Conservation (phyloP, 2,797 vertebrate species). For the Aeoliscus strigatus region DNA sequence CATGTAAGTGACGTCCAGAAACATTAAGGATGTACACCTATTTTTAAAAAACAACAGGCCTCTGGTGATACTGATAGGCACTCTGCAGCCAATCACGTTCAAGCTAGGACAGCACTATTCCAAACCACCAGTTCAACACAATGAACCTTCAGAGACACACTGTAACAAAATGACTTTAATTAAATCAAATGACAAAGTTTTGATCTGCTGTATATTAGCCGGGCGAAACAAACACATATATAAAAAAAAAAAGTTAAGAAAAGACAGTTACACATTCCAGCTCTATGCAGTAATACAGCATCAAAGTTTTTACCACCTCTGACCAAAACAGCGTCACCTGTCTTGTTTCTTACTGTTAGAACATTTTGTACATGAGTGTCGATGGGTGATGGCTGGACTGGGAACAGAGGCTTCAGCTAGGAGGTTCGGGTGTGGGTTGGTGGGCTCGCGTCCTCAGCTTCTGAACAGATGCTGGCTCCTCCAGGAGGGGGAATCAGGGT, state of each 20-base stretch:
- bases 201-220: constrained; percentile 9
- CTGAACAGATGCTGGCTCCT: constrained; percentile 10
- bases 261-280: constrained; percentile 28
- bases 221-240: constrained; percentile 25
- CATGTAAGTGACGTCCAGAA: constrained; percentile 3
- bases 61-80: constrained; percentile 27
- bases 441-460: constrained; percentile 8
- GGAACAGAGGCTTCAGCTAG: neutral
- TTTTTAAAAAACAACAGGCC: constrained; percentile 3
- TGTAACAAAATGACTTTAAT: constrained; percentile 49
- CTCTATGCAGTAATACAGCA: constrained; percentile 1
- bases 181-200: constrained; percentile 39
- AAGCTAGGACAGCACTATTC: neutral
- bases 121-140: neutral
- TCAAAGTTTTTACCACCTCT: neutral
- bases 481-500: constrained; percentile 18
- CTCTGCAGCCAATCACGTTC: constrained; percentile 7
- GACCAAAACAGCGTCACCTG: constrained; percentile 7
- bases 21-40: no score
- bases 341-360: constrained; percentile 2
- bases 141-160: constrained; percentile 3
- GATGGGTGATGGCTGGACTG: no score
- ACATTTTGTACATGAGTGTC: constrained; percentile 6
- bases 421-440: constrained; percentile 4
- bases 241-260: constrained; percentile 42